A percentile compares a stretch with the other conserved stretches of the same genome.
Evolutionary conservation across 1,140 invertebrate genomes (phyloP).

Genomic region (Aphaenogaster floridana): DNA sequence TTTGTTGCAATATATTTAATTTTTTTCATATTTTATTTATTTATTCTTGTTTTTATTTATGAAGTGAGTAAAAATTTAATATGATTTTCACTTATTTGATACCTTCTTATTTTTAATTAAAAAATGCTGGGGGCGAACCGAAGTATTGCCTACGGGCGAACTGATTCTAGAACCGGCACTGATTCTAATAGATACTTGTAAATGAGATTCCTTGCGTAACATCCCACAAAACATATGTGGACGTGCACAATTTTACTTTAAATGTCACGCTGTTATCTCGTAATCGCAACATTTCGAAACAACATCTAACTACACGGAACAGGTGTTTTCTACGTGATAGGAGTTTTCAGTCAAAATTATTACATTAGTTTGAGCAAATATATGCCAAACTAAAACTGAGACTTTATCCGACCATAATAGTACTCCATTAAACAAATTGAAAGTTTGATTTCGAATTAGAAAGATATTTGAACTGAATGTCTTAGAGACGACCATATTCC

Average conservation of each 20-base stretch:
- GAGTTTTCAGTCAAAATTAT: conserved; percentile 46
- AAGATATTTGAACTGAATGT: conserved; percentile 4
- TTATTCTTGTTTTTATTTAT: too few relatives aligned
- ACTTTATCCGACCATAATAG: not conserved
- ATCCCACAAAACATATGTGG: not conserved
- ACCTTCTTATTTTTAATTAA: too few relatives aligned
- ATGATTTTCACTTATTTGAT: too few relatives aligned
- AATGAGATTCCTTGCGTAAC: not conserved
- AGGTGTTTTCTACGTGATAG: conserved; percentile 40
- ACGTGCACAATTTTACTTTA: conserved; percentile 47
- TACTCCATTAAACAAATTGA: conserved; percentile 17
- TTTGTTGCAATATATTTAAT: too few relatives aligned
- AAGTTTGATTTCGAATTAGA: not conserved
- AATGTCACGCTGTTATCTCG: conserved; percentile 52
- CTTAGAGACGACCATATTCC: not conserved
- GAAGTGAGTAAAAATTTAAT: too few relatives aligned
- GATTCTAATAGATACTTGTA: not conserved
- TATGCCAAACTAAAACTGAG: not conserved
- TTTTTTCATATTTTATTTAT: too few relatives aligned
- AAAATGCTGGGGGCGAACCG: too few relatives aligned
- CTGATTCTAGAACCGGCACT: too few relatives aligned
- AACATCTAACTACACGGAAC: conserved; percentile 47
- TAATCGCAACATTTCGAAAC: conserved; percentile 54
- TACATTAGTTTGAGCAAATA: conserved; percentile 38
- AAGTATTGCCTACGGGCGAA: too few relatives aligned